Base-by-base conservation (phyloP, 2,888 invertebrate species). In the Drosophila putrida region DNA sequence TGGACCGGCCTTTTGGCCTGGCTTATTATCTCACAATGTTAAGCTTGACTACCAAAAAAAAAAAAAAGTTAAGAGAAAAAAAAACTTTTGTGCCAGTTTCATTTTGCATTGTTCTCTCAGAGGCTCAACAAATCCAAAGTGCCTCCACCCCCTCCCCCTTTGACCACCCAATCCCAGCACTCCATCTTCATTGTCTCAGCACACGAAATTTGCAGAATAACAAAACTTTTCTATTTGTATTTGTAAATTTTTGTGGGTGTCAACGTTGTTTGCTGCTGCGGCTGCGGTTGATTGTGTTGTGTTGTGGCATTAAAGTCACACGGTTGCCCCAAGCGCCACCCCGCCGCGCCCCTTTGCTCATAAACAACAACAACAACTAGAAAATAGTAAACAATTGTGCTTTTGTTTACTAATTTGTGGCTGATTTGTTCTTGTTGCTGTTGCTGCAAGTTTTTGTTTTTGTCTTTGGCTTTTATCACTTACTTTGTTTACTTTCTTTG, bases 341-440 rank as follows among this genome's bases (percentile, higher is more conserved):
- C 50, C 6, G 15, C 39, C 58, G 33, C 55, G 28, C 50, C 63
- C 63, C 53, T 25, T 27, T 25, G 47, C 60, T 35, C 38, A 38
- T 38, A 41, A 50, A 27, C 38, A 54, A 49, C 49, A 47, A 55
- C 41, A 46, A 41, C 35, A 58, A 33, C 51, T 66, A 58, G 39
- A 62, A 67, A 71, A 75, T 71, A 62, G 69, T 73, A 71, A 82
- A 80, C 84, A 84, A 89, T 84, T 89, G 81, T 53, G 78, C 81
- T 74, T 87, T 89, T 84, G 89, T 84, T 84, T 83, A 78, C 88
- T 71, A 87, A 84, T 84, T 89, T 84, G 78, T 80, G 68, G 83
- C 65, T 71, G 71, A 71, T 71, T 77, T 35, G 54, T 60, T 68
- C 51, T 58, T 55, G 46, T 61, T 67, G 44, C 53, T 69, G 54